phyloP scores from a whole-genome alignment of 2,888 invertebrate species.

The Alloplasta piceator region DNA sequence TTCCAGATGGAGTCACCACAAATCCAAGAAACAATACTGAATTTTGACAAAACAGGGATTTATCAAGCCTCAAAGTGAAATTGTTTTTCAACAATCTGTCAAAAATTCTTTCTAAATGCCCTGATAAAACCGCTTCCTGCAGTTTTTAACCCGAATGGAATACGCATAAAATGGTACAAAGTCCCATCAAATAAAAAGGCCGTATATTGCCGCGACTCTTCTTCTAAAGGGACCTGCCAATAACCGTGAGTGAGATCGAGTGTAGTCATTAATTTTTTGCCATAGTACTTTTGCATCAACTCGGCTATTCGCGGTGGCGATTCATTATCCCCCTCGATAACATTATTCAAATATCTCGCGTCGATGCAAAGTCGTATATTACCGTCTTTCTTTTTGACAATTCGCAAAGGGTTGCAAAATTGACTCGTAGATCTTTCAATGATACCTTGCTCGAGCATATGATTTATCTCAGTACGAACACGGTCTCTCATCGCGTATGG shows the following conservation, averaged over 20 bases:
- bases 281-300: constrained; percentile 47
- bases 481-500: constrained; percentile 8
- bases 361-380: constrained; percentile 37
- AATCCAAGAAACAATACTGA: constrained; percentile 64
- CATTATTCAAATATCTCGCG: constrained; percentile 34
- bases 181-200: constrained; percentile 66
- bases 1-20: constrained; percentile 34
- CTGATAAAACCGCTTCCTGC: constrained; percentile 67
- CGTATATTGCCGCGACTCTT: constrained; percentile 53
- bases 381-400: constrained; percentile 36
- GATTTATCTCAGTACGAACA: constrained; percentile 29
- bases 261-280: constrained; percentile 23
- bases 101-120: constrained; percentile 69
- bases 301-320: constrained; percentile 43
- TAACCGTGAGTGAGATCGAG: constrained; percentile 22
- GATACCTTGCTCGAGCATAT: constrained; percentile 18
- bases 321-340: constrained; percentile 39
- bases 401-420: constrained; percentile 39
- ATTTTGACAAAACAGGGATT: constrained; percentile 26
- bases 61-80: constrained; percentile 64
- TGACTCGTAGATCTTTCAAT: constrained; percentile 43
- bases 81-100: constrained; percentile 57
- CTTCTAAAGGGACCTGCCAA: not conserved
- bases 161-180: constrained; percentile 70
- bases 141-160: constrained; percentile 74